Evolutionary conservation across 1,140 invertebrate species (phyloP).

Genomic region (Brachionus paranguensis): DNA sequence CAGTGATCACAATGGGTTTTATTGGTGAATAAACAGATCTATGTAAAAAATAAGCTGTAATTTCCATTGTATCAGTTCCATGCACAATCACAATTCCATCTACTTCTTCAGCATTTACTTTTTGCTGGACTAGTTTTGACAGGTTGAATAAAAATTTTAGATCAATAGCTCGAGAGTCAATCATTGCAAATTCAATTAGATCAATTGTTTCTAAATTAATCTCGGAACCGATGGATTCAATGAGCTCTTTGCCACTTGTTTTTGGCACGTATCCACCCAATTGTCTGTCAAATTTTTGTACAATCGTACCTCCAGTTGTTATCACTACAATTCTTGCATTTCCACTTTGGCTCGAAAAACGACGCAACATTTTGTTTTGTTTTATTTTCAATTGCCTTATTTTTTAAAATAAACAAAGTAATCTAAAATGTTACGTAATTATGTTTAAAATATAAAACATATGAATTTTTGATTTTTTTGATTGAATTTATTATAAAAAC

Average conservation of each 20-base stretch:
- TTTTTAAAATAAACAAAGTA: not conserved
- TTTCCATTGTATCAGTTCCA: constrained; percentile 39
- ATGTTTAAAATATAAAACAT: not conserved
- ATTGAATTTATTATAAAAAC: not conserved
- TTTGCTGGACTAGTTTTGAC: constrained; percentile 22
- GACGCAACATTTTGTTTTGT: not conserved
- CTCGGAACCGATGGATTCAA: constrained; percentile 21
- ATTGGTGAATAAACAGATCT: not conserved
- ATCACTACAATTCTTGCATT: constrained; percentile 31
- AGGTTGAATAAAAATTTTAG: not conserved
- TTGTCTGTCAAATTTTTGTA: constrained; percentile 28
- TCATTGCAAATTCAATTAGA: constrained; percentile 36
- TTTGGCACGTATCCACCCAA: constrained; percentile 34
- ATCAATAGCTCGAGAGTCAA: constrained; percentile 34
- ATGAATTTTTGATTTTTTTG: not conserved
- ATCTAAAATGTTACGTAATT: not conserved
- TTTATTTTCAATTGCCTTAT: not conserved
- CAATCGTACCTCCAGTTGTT: constrained; percentile 35
- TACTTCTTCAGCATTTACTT: constrained; percentile 19
- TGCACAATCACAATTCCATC: constrained; percentile 34
- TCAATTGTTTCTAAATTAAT: constrained; percentile 33
- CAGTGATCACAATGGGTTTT: constrained; percentile 30
- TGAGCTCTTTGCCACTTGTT: constrained; percentile 30
- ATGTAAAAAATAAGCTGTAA: constrained; percentile 37
- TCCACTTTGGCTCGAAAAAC: constrained; percentile 6